A percentile compares a stretch with the other conserved stretches of the same genome.
phyloP scores from a whole-genome alignment of 2,113 vertebrate species.

The Parotia lawesii region DNA sequence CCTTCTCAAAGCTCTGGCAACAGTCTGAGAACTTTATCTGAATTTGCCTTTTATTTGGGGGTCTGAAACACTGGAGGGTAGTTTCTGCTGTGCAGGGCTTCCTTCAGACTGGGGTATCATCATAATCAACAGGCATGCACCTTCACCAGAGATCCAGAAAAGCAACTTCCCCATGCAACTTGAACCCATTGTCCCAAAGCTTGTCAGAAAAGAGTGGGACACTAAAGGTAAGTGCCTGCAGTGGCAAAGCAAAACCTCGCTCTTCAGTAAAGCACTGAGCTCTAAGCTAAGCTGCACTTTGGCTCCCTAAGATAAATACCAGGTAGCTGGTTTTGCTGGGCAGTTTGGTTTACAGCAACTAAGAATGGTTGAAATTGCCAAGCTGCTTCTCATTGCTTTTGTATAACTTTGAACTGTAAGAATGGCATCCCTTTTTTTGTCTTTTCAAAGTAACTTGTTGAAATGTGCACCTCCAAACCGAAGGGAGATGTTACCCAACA shows the following conservation, averaged over 20 bases:
- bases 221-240: background rate
- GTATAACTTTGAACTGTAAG: background rate
- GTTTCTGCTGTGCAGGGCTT: background rate
- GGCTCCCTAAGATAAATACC: background rate
- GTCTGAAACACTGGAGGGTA: background rate
- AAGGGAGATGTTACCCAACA: background rate
- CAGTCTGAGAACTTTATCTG: background rate
- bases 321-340: background rate
- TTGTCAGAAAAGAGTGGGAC: background rate
- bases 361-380: background rate
- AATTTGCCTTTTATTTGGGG: background rate
- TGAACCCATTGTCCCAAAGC: background rate
- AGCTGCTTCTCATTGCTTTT: background rate
- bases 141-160: background rate
- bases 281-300: background rate
- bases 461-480: background rate
- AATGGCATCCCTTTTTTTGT: background rate
- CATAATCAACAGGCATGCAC: background rate
- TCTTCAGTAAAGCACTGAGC: background rate
- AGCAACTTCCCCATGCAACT: background rate
- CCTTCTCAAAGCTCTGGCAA: background rate
- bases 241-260: background rate
- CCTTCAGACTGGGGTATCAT: background rate
- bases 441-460: background rate
- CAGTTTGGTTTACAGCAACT: background rate